Percentiles rank a stretch among this genome's conserved stretches.
Evolutionary conservation across 53 echinoderm and acorn worm genomes (phyloP).

Genomic region (Astropecten irregularis): DNA sequence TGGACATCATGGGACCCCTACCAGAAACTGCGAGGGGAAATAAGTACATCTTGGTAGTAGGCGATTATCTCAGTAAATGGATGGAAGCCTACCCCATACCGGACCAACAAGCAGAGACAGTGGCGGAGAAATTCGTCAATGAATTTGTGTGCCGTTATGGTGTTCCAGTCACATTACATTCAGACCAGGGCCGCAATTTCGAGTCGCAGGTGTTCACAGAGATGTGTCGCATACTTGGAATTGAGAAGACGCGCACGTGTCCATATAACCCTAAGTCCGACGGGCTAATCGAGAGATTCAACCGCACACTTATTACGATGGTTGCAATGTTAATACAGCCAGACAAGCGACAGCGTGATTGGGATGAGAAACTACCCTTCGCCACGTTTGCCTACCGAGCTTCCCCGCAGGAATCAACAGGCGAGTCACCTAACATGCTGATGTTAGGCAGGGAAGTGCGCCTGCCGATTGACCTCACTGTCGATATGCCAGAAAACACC

Average conservation of each 20-base stretch:
- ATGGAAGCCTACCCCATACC: background rate
- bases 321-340: conserved; percentile 27
- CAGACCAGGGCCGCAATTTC: conserved; percentile 55
- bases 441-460: conserved; percentile 9
- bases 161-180: conserved; percentile 49
- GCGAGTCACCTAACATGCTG: conserved; percentile 5
- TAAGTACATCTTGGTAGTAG: background rate
- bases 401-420: conserved; percentile 24
- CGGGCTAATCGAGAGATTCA: conserved; percentile 53
- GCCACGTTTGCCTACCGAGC: conserved; percentile 20
- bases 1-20: conserved; percentile 57
- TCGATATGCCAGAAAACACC: background rate
- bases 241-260: conserved; percentile 26
- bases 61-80: background rate
- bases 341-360: background rate
- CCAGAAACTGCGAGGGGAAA: conserved; percentile 20
- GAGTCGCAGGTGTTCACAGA: conserved; percentile 31
- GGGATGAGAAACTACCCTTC: conserved; percentile 24
- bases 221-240: conserved; percentile 20
- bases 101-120: background rate
- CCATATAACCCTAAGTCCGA: conserved; percentile 42
- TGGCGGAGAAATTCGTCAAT: conserved; percentile 22
- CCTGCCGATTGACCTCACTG: conserved; percentile 2
- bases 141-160: conserved; percentile 63
- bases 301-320: conserved; percentile 31